Conservation (phyloP, 2,888 invertebrate genomes). For the Acronicta leporina region DNA sequence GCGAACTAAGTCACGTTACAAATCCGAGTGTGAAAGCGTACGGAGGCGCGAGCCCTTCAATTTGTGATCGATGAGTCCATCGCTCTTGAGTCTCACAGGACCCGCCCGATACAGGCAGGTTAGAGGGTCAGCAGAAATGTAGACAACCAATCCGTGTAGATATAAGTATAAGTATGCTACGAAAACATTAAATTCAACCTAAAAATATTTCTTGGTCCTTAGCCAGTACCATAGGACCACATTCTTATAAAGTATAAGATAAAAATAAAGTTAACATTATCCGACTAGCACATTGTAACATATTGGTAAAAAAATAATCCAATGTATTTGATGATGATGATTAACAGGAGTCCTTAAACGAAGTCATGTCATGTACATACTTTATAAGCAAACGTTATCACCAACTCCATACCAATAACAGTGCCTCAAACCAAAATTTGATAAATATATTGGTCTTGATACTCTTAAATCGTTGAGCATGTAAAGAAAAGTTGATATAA, state of each 20-base stretch:
- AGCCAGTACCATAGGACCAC: neutral
- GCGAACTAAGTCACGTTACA: slow-evolving; percentile 55
- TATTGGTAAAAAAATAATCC: no score
- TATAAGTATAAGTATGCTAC: neutral
- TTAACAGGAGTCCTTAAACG: no score
- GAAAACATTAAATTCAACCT: neutral
- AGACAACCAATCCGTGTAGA: neutral
- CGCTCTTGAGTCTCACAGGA: slow-evolving; percentile 45
- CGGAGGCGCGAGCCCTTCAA: slow-evolving; percentile 59
- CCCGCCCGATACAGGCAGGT: slow-evolving; percentile 32
- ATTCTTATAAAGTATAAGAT: no score
- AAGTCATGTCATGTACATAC: no score
- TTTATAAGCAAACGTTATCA: no score
- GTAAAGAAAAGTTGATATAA: neutral
- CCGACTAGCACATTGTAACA: no score
- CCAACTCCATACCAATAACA: no score
- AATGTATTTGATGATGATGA: no score
- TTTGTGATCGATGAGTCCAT: slow-evolving; percentile 67
- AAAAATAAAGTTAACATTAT: no score
- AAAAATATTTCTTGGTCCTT: neutral
- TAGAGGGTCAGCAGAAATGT: slow-evolving; percentile 30
- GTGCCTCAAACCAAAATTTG: no score
- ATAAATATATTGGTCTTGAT: no score
- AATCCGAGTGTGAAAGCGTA: slow-evolving; percentile 58
- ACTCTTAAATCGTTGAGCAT: no score